Conservation (phyloP, 2,888 invertebrate species). For the Eudasyphora cyanicolor region DNA sequence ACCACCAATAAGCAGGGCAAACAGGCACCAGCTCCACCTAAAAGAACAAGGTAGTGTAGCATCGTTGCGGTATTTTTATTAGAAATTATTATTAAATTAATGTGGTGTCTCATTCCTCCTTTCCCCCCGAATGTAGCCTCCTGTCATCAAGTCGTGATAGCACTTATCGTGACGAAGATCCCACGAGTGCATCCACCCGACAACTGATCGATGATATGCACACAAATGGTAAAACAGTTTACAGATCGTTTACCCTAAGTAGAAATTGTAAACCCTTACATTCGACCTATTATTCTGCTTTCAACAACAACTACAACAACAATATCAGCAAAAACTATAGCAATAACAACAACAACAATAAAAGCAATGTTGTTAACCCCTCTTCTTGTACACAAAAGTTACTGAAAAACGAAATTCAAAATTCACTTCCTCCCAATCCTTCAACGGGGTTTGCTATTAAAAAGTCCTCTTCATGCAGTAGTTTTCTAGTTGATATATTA, state of each 20-base stretch:
- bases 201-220: constrained; percentile 78
- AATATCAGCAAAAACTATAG: constrained; percentile 21
- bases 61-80: background rate
- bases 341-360: constrained; percentile 20
- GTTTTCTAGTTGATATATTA: constrained; percentile 80
- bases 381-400: constrained; percentile 59
- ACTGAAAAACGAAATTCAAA: constrained; percentile 59
- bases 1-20: constrained; percentile 94
- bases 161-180: constrained; percentile 80
- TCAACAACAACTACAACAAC: constrained; percentile 43
- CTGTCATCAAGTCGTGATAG: constrained; percentile 80
- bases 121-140: constrained; percentile 70
- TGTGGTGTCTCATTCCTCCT: constrained; percentile 11
- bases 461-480: constrained; percentile 81
- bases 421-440: constrained; percentile 64
- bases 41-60: constrained; percentile 89
- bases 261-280: constrained; percentile 75
- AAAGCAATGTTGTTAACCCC: constrained; percentile 42
- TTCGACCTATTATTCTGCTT: constrained; percentile 58
- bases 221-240: constrained; percentile 77
- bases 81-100: no score
- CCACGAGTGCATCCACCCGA: constrained; percentile 67
- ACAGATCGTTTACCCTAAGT: constrained; percentile 67
- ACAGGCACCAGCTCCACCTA: constrained; percentile 96
- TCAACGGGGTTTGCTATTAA: constrained; percentile 75